Evolutionary conservation across 1,140 invertebrate species (phyloP).

Genomic region (Oreohelix idahoensis): DNA sequence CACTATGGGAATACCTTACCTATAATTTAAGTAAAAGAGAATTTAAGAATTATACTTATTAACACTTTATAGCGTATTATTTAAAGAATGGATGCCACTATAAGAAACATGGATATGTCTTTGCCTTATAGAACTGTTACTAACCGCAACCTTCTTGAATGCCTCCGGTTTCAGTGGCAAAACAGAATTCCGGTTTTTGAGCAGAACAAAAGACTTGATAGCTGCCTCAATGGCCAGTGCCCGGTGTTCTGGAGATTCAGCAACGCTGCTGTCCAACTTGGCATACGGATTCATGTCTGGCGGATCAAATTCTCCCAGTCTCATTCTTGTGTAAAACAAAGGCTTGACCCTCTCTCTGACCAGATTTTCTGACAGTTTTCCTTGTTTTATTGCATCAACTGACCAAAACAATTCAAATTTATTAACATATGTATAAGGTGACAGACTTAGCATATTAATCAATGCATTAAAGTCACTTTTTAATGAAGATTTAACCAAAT

Average conservation of each 20-base stretch:
- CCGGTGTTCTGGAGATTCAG: conserved; percentile 56
- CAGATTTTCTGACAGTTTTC: conserved; percentile 51
- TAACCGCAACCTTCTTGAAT: conserved; percentile 1
- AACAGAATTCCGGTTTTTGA: conserved; percentile 60
- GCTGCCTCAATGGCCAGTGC: conserved; percentile 52
- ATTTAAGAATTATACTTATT: too few relatives aligned
- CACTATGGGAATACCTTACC: too few relatives aligned
- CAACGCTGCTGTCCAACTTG: conserved; percentile 41
- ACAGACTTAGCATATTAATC: too few relatives aligned
- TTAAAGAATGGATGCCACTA: too few relatives aligned
- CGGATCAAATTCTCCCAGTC: conserved; percentile 70
- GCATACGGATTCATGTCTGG: conserved; percentile 61
- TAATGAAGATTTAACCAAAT: too few relatives aligned
- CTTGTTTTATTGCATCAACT: conserved; percentile 60
- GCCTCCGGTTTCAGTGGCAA: conserved; percentile 23
- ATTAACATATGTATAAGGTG: too few relatives aligned
- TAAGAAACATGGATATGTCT: too few relatives aligned
- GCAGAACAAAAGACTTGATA: conserved; percentile 60
- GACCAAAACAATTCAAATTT: conserved; percentile 13
- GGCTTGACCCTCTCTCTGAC: conserved; percentile 61
- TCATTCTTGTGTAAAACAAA: conserved; percentile 71
- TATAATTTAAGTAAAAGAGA: too few relatives aligned
- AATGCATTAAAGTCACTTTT: too few relatives aligned
- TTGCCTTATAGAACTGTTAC: too few relatives aligned
- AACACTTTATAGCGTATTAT: too few relatives aligned